Evolutionary conservation across 2,888 invertebrate genomes (phyloP), one percentile per base, ranked within the genome.

Genomic region (Drosophila birchii): DNA sequence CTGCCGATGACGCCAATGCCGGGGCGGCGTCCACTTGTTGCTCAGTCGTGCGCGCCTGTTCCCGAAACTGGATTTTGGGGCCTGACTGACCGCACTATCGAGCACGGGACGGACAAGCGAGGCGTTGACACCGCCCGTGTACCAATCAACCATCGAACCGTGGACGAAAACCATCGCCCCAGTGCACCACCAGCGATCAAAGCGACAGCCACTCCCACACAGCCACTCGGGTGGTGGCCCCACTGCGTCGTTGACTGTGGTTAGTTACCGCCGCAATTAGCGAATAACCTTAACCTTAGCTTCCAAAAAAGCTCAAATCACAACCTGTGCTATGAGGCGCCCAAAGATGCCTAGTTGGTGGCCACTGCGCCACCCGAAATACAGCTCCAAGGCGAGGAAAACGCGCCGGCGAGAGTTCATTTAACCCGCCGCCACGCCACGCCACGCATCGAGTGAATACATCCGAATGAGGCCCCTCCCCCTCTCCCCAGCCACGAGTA

Each of bases 31-130:
- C 57, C 63, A 80, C 88, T 78, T 80, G 81, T 77, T 84, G 76
- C 68, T 29, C 26, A 53, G 11, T 74, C 58, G 81, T 92, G 92
- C 69, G 88, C 91, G 88, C 92, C 92, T 92, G 91, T 88, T 92
- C 86, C 75, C 80, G 78, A 86, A 90, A 91, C 91, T 91, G 90
- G 90, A 90, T 91, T 91, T 92, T 92, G 92, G 92, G 92, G 92
- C 91, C 91, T 89, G 91, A 91, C 91, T 92, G 92, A 92, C 92
- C 91, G 90, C 90, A 88, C 84, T 85, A 80, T 74, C 77, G 71
- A 75, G 66, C 43, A 55, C 86, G 81, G 88, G 88, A 86, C 85
- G 83, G 88, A 84, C 84, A 84, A 71, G 80, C 54, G 59, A 49
- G 54, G 44, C 78, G 64, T 64, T 60, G 61, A 64, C 76, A 71